These are phyloP conservation scores for Callospermophilus lateralis DNA, from an alignment of 2,113 vertebrate species.

Conservation along the genomic window DNA sequence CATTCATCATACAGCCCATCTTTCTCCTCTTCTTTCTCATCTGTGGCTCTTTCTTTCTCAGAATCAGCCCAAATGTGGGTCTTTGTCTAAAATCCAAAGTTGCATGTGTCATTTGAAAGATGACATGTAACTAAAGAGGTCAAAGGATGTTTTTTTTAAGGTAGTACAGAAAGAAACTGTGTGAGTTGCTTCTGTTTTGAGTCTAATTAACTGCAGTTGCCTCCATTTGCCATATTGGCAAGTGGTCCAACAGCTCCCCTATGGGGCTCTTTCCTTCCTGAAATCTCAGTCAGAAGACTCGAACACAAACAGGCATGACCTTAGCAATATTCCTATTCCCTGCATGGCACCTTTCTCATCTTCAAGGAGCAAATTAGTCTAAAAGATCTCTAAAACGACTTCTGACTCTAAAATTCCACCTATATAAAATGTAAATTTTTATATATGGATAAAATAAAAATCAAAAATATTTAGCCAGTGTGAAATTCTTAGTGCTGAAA, in stretches of 20 bases:
- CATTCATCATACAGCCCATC: not conserved
- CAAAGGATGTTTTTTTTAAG: not conserved
- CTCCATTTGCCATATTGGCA: not conserved
- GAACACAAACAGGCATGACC: not conserved
- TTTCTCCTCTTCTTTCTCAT: not conserved
- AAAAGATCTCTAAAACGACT: not conserved
- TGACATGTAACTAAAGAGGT: too few species aligned
- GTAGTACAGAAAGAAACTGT: not conserved
- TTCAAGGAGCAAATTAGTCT: not conserved
- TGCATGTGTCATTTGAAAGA: not conserved
- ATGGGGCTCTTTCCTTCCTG: not conserved
- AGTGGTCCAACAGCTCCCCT: not conserved
- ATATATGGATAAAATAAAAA: not conserved
- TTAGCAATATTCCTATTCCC: not conserved
- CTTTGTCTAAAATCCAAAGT: not conserved
- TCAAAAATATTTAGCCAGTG: not conserved
- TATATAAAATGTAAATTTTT: not conserved
- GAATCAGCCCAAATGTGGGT: not conserved
- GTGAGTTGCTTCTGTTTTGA: not conserved
- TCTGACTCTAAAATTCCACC: not conserved
- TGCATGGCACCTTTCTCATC: not conserved
- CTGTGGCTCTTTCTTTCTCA: not conserved
- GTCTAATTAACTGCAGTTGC: not conserved
- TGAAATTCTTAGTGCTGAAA: slow-evolving; percentile 29
- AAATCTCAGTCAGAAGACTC: not conserved